Base-by-base conservation (phyloP, 2,113 vertebrate species). In the Himantopus leucocephalus region DNA sequence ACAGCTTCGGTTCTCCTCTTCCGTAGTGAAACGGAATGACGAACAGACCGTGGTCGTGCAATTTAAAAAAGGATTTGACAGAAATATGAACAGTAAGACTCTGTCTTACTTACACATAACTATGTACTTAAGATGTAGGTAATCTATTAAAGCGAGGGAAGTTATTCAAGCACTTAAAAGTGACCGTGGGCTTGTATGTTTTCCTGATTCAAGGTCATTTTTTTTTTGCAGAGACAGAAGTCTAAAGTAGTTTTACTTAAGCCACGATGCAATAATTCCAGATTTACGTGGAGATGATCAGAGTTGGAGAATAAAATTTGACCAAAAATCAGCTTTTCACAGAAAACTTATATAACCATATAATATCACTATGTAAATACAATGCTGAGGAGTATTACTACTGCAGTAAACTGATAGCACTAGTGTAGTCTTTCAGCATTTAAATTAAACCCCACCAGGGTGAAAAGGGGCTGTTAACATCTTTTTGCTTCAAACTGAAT, bases 31-130 rank as follows among this genome's bases (percentile, higher is more conserved):
- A 58, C 34, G 24, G 17, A 52, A 14, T 34, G 48, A 41, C 14
- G 9, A 47, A 23, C 12, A 19, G 24, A 35, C n/a, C 2, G 4
- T 2, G 34, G 22, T 14, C 0, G 1, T 14, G 30, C 17, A 39
- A 52, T 41, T 73, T 62, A 9, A 32, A 30, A 37, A 16, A n/a
- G 11, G 21, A 47, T 59, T 50, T 50, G 48, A 50, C 48, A 50
- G 22, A 50, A 50, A 50, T 50, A 50, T 24, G 48, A 24, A 50
- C 48, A 50, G 9, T 8, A 20, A 53, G 30, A n/a, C 14, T 50
- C 47, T 0, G 5, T 39, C 39, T 39, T 39, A 39, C 39, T 39
- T 39, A 10, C 55, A 47, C 12, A 2, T 34, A 53, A 59, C 10
- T 56, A 14, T 48, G 39, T 55, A 18, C 59, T 14, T n/a, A 47